Percentiles rank a stretch among this genome's conserved stretches.
Conservation (phyloP, 2,113 vertebrate species). For the Xerus inauris region DNA sequence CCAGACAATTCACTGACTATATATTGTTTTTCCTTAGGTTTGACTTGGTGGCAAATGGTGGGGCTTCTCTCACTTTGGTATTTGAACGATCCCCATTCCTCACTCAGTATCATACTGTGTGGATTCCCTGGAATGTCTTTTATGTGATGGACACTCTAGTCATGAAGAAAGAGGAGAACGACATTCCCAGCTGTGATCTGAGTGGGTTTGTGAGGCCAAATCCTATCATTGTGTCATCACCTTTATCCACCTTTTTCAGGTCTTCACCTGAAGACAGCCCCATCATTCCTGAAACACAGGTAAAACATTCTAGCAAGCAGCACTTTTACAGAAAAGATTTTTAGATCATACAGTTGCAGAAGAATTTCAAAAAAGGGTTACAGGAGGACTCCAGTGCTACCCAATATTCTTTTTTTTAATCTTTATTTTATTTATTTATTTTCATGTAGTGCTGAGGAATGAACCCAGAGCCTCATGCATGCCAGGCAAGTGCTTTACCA, state of each 20-base stretch:
- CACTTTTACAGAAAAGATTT: background rate
- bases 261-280: conserved; percentile 96
- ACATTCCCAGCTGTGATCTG: conserved; percentile 97
- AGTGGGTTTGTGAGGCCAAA: conserved; percentile 94
- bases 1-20: background rate
- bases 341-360: background rate
- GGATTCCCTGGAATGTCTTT: conserved; percentile 98
- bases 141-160: conserved; percentile 99
- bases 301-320: conserved; percentile 71
- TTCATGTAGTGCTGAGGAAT: too few species aligned
- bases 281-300: conserved; percentile 98
- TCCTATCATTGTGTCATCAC: conserved; percentile 94
- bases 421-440: too few species aligned
- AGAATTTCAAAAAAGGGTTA: background rate
- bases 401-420: too few species aligned
- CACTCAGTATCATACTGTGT: conserved; percentile 93
- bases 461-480: too few species aligned
- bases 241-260: conserved; percentile 96
- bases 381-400: background rate
- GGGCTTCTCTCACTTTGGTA: conserved; percentile 94
- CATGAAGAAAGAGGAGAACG: conserved; percentile 97
- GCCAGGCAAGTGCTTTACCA: too few species aligned
- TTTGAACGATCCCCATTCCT: conserved; percentile 96
- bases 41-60: conserved; percentile 96
- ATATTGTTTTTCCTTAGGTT: conserved; percentile 89